phyloP scores from a whole-genome alignment of 2,888 invertebrate genomes.

The Ypsolopha sequella region DNA sequence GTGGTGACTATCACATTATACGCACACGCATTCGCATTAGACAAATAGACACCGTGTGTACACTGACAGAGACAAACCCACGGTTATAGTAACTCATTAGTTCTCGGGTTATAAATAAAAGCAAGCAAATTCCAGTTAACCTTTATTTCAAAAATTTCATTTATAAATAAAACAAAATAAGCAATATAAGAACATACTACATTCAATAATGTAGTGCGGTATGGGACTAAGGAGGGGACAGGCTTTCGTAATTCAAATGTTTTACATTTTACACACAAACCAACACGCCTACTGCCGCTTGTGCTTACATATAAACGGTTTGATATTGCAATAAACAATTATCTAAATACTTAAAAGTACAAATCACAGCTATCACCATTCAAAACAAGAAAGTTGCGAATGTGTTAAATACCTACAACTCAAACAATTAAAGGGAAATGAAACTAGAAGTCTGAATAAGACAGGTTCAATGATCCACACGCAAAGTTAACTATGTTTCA shows the following conservation, averaged over 20 bases:
- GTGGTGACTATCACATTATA: no score
- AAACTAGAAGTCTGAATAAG: background rate
- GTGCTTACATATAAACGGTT: background rate
- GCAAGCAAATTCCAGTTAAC: constrained; percentile 22
- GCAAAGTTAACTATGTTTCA: background rate
- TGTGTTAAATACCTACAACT: background rate
- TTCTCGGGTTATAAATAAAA: background rate
- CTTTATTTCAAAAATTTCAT: constrained; percentile 43
- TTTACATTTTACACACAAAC: background rate
- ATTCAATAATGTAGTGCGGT: constrained; percentile 2
- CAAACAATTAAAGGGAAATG: background rate
- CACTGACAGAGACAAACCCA: no score
- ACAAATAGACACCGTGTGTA: no score
- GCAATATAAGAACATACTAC: constrained; percentile 38
- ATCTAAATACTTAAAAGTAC: constrained; percentile 19
- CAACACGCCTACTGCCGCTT: background rate
- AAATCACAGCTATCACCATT: constrained; percentile 24
- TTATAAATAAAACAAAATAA: constrained; percentile 56
- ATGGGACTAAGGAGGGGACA: constrained; percentile 3
- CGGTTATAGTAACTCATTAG: background rate
- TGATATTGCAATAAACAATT: constrained; percentile 2
- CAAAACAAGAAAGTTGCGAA: constrained; percentile 10
- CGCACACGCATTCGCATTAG: no score
- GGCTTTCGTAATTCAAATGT: constrained; percentile 2
- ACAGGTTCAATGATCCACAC: background rate